Evolutionary conservation across 2,797 vertebrate genomes (phyloP).

Genomic region (Vipera latastei): DNA sequence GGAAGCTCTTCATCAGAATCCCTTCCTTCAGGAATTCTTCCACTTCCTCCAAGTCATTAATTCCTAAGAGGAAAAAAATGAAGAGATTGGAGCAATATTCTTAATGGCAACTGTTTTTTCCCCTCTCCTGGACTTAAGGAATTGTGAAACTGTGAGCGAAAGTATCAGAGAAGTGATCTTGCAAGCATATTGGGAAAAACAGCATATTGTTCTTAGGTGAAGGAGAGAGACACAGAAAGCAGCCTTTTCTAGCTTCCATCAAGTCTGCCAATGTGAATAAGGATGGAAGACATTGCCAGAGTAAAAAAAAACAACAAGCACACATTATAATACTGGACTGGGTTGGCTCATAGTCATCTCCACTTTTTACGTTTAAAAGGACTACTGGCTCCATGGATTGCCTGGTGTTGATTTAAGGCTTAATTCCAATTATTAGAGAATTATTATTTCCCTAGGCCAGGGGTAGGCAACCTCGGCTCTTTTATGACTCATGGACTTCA

Average conservation of each 20-base stretch:
- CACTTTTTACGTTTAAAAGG: background rate
- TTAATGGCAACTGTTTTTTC: background rate
- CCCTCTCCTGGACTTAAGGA: background rate
- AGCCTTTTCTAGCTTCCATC: background rate
- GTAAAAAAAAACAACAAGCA: background rate
- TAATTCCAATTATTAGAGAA: background rate
- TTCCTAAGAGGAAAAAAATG: slow-evolving; percentile 72
- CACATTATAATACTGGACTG: background rate
- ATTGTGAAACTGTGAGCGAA: background rate
- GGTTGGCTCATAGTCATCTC: background rate
- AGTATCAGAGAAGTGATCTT: background rate
- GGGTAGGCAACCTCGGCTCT: too few relatives aligned
- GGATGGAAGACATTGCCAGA: background rate
- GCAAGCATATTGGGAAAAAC: background rate
- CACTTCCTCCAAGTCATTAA: slow-evolving; percentile 94
- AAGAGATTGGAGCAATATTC: background rate
- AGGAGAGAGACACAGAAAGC: background rate
- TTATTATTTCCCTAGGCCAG: background rate
- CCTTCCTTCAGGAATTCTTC: slow-evolving; percentile 95
- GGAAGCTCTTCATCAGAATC: slow-evolving; percentile 94
- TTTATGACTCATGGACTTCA: too few relatives aligned
- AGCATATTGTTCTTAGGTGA: background rate
- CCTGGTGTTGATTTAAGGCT: background rate
- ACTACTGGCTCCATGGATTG: background rate
- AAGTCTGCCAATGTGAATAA: background rate